Evolutionary conservation across 1,140 invertebrate genomes (phyloP).

Genomic region (Vanessa atalanta): DNA sequence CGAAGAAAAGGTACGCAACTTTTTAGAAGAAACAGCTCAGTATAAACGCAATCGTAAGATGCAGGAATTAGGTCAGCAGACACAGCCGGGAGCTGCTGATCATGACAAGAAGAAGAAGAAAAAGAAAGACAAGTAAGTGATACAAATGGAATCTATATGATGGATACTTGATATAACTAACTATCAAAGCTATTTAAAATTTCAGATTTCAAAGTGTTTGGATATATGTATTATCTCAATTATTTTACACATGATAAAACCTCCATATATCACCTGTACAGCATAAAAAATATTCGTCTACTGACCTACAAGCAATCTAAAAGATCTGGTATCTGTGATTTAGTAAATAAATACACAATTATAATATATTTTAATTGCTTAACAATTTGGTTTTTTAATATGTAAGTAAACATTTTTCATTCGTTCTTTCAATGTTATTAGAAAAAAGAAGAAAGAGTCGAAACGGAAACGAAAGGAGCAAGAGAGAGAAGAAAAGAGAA

Average conservation of each 20-base stretch:
- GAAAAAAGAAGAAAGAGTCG: slow-evolving; percentile 86
- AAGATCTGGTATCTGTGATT: too few species aligned
- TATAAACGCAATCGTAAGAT: slow-evolving; percentile 89
- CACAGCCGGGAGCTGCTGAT: slow-evolving; percentile 77
- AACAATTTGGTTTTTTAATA: not conserved
- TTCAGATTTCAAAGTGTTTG: not conserved
- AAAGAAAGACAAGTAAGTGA: slow-evolving; percentile 81
- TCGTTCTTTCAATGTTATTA: slow-evolving; percentile 48
- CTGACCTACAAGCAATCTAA: too few species aligned
- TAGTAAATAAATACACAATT: too few species aligned
- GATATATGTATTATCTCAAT: too few species aligned
- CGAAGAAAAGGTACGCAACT: slow-evolving; percentile 90
- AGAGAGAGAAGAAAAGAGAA: slow-evolving; percentile 77
- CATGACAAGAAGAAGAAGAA: slow-evolving; percentile 89
- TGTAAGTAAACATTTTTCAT: not conserved
- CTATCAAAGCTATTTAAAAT: not conserved
- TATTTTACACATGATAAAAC: too few species aligned
- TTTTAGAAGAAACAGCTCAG: slow-evolving; percentile 89
- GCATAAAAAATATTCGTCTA: not conserved
- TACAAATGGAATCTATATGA: not conserved
- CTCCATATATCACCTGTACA: not conserved
- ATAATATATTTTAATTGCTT: not conserved
- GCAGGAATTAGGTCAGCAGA: slow-evolving; percentile 80
- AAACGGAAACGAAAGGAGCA: slow-evolving; percentile 85
- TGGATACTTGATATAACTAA: too few species aligned